Conservation (phyloP, 2,797 vertebrate genomes). For the Notolepis coatsorum region DNA sequence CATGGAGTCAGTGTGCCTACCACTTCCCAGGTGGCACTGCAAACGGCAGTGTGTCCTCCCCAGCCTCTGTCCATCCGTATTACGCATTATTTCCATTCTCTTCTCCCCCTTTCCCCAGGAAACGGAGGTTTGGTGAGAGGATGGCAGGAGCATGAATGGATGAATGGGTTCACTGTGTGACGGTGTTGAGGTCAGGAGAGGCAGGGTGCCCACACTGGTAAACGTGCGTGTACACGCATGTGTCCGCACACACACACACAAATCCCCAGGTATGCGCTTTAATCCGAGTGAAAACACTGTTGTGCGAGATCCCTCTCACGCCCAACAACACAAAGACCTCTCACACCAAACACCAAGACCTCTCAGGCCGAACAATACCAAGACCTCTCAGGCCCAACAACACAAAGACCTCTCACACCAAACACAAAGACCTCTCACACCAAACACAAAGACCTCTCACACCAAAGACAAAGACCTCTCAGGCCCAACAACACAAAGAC, state of each 20-base stretch:
- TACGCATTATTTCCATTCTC: background rate
- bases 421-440: too few species aligned
- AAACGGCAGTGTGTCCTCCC: background rate
- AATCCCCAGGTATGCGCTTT: background rate
- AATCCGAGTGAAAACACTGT: too few species aligned
- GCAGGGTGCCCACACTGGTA: conserved; percentile 3
- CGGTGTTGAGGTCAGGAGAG: background rate
- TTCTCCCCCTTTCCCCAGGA: conserved; percentile 1
- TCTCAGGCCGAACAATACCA: too few species aligned
- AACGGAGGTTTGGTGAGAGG: conserved; percentile 2
- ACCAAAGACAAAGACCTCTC: too few species aligned
- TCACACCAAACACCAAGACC: too few species aligned
- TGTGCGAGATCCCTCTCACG: too few species aligned
- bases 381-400: too few species aligned
- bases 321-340: too few species aligned
- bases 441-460: too few species aligned
- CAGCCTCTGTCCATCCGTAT: background rate
- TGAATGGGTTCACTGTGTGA: conserved; percentile 29
- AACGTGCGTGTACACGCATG: background rate
- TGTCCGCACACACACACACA: background rate
- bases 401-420: too few species aligned
- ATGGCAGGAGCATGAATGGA: conserved; percentile 6
- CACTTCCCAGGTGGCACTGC: conserved; percentile 9
- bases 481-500: too few species aligned
- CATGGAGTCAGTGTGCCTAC: conserved; percentile 5